Evolutionary conservation across 1,140 invertebrate genomes (phyloP), one percentile per base, ranked within the genome.

Genomic region (Akabosia matsudoensis): DNA sequence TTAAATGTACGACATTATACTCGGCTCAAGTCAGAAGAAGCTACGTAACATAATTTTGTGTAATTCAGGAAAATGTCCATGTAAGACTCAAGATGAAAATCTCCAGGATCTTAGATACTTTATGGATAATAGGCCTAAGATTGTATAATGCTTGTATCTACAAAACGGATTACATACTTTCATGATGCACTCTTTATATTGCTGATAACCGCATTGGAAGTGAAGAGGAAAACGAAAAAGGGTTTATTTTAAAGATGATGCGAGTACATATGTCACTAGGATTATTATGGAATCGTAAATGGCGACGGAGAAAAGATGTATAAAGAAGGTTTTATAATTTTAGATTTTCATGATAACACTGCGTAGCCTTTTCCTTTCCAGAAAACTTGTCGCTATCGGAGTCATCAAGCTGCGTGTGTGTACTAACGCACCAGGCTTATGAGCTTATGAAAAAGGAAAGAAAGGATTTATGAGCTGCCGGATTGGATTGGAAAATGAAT

Each of bases 391-490:
- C 37, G 37, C 18, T 45, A 18, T 45, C 37, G 37, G 7, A 13
- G 54, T 61, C 54, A 61, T n/a, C 14, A 61, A 4, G n/a, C n/a
- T n/a, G n/a, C n/a, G n/a, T n/a, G n/a, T n/a, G n/a, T n/a, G n/a
- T n/a, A n/a, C n/a, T n/a, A n/a, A n/a, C n/a, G n/a, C n/a, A n/a
- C n/a, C 14, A 22, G 54, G 54, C 7, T 16, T 7, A 22, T 61
- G n/a, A 24, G 14, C 24, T 61, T 14, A 61, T n/a, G n/a, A 10
- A 45, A 45, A 45, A 18, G 7, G 7, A 7, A 45, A 45, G 37
- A 31, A 67, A 67, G 61, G 61, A 67, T 67, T 67, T 67, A 67
- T 67, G 61, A 67, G 28, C 61, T 67, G 24, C 61, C 30, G 61
- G 61, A 67, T 67, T 30, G 61, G 61, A 67, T 16, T 4, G 22